Conservation (phyloP, 2,888 invertebrate species). For the Chloromyia formosa region DNA sequence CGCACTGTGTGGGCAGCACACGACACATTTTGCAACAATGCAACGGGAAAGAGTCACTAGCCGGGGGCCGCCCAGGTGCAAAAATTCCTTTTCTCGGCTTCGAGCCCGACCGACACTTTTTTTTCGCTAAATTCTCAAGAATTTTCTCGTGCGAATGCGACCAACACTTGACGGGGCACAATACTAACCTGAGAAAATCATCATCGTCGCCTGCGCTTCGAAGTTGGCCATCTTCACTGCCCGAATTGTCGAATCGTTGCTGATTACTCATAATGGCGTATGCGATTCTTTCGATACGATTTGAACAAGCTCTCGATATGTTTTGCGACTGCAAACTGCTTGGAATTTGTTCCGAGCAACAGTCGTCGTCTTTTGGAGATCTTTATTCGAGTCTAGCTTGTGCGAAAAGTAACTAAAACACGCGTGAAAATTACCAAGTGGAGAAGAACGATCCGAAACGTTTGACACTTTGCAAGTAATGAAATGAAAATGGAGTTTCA, state of each 20-base stretch:
- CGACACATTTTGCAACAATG: too few species aligned
- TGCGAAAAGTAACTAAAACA: neutral
- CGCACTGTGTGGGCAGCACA: too few species aligned
- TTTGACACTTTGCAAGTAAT: neutral
- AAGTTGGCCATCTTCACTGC: slow-evolving; percentile 85
- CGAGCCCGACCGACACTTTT: too few species aligned
- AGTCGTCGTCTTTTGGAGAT: too few species aligned
- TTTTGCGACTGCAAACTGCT: too few species aligned
- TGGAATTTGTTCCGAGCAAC: too few species aligned
- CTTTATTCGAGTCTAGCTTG: too few species aligned
- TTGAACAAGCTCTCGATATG: too few species aligned
- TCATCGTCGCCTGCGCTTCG: slow-evolving; percentile 73
- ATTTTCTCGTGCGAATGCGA: slow-evolving; percentile 30
- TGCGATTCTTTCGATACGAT: neutral
- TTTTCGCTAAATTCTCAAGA: neutral
- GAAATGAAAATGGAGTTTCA: slow-evolving; percentile 8
- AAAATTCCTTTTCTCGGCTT: too few species aligned
- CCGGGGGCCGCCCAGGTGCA: too few species aligned
- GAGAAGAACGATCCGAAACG: neutral
- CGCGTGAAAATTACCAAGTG: neutral
- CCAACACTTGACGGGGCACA: slow-evolving; percentile 7
- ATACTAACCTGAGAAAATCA: slow-evolving; percentile 67
- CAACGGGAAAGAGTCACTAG: too few species aligned
- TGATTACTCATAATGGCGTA: slow-evolving; percentile 38
- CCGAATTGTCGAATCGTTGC: slow-evolving; percentile 58